phyloP scores from a whole-genome alignment of 2,113 vertebrate genomes.

The Saguinus imperator region DNA sequence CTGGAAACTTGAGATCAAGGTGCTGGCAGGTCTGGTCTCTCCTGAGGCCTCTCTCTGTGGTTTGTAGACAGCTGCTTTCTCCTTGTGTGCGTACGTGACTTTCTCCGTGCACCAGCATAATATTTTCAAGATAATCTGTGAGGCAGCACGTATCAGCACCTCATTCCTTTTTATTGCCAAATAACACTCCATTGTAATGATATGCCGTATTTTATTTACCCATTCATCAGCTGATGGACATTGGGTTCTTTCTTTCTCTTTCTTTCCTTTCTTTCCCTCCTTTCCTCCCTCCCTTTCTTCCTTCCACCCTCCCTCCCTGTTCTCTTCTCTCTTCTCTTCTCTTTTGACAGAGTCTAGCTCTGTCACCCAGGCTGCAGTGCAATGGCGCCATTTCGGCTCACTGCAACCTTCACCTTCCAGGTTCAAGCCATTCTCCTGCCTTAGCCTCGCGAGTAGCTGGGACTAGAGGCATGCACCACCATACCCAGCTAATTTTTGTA shows the following conservation, averaged over 20 bases:
- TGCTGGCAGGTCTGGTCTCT: not conserved
- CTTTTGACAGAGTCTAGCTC: too few relatives aligned
- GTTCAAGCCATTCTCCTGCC: too few relatives aligned
- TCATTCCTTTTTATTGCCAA: not conserved
- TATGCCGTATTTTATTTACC: not conserved
- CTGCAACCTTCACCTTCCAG: too few relatives aligned
- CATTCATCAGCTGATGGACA: not conserved
- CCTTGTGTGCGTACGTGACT: not conserved
- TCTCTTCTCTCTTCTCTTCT: too few relatives aligned
- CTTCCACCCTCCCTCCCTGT: too few relatives aligned
- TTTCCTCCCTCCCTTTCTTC: rapidly evolving
- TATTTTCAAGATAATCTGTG: not conserved
- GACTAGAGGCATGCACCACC: too few relatives aligned
- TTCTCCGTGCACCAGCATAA: not conserved
- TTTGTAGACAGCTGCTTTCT: not conserved
- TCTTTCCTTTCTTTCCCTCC: rapidly evolving
- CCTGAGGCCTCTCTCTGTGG: not conserved
- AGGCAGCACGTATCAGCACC: not conserved
- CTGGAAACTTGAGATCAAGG: not conserved
- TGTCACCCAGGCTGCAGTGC: too few relatives aligned
- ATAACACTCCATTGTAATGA: not conserved
- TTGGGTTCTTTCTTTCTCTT: not conserved
- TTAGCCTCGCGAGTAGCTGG: too few relatives aligned
- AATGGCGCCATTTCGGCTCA: too few relatives aligned
- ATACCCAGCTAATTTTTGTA: too few relatives aligned